Base-by-base conservation (phyloP, 1,140 invertebrate species). In the Octopus sinensis region DNA sequence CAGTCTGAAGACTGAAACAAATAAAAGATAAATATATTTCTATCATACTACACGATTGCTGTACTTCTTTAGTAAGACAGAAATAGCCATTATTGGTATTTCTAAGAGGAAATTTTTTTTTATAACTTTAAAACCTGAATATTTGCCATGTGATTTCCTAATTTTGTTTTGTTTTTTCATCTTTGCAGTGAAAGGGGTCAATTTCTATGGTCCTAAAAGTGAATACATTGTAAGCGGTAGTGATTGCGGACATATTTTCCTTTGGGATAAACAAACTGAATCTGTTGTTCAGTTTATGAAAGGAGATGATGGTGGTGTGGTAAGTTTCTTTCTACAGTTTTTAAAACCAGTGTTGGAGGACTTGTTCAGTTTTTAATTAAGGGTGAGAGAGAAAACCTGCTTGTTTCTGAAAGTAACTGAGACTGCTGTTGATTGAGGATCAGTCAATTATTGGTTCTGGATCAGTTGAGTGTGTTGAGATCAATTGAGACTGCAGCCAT, bases 231-330 rank as follows among this genome's bases (percentile, higher is more conserved):
- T 98, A 23, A 98, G 96, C 82, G 97, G 97, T 4, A 98, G 96
- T 51, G 97, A 99, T 90, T 98, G 96, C 92, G 95, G 96, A n/a
- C 93, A 98, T 91, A 94, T 99, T 23, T 98, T 95, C 89, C 94
- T 98, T 68, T 99, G 97, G 97, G 96, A 98, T 84, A 96, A 95
- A 89, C 92, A 96, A 83, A 95, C 94, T 0, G 95, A 97, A 91
- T 92, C 95, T 9, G 95, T 98, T 83, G 95, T 98, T 43, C 30
- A 96, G 96, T 88, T 97, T 91, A 93, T 97, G 91, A 91, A 93
- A 84, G 97, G 94, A 12, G 96, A 98, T 92, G 93, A 94, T 83
- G 93, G 93, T 84, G 96, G 96, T 83, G 94, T 97, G 88, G 96
- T 97, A 91, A 93, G 94, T 92, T 43, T 43, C 30, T 43, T 43